phyloP scores from a whole-genome alignment of 53 echinoderm and acorn worm species.

The Hippasteria phrygiana region DNA sequence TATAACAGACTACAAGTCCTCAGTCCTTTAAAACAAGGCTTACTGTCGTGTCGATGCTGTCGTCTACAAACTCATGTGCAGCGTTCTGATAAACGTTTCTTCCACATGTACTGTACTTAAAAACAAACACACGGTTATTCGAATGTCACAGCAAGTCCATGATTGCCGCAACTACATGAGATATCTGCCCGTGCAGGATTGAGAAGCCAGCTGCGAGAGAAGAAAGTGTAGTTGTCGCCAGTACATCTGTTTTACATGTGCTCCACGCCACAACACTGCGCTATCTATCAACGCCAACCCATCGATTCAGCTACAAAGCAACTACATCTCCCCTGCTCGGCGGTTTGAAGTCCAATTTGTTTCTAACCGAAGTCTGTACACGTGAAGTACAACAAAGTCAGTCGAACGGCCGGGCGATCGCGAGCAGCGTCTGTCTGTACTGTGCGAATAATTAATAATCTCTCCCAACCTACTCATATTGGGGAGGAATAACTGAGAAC shows the following conservation, averaged over 20 bases:
- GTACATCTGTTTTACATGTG: slow-evolving; percentile 47
- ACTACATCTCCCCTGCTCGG: slow-evolving; percentile 13
- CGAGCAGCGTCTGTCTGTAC: neutral
- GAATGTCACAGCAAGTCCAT: too few relatives aligned
- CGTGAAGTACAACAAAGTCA: neutral
- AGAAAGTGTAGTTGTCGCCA: too few relatives aligned
- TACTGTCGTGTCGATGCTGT: too few relatives aligned
- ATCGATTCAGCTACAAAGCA: neutral
- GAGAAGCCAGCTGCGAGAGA: too few relatives aligned
- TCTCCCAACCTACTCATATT: neutral
- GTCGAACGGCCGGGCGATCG: neutral
- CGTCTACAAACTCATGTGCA: too few relatives aligned
- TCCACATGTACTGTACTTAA: too few relatives aligned
- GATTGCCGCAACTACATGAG: too few relatives aligned
- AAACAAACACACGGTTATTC: too few relatives aligned
- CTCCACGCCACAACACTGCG: neutral
- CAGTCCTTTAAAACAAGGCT: too few relatives aligned
- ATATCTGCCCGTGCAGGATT: too few relatives aligned
- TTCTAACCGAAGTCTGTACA: slow-evolving; percentile 10
- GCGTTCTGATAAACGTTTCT: too few relatives aligned
- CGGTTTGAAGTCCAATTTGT: slow-evolving; percentile 26
- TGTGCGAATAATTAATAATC: neutral
- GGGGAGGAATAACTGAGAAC: neutral
- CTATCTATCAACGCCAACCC: neutral
- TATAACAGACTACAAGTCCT: too few relatives aligned